Evolutionary conservation across 2,113 vertebrate species (phyloP).

Genomic region (Haemorhous mexicanus): DNA sequence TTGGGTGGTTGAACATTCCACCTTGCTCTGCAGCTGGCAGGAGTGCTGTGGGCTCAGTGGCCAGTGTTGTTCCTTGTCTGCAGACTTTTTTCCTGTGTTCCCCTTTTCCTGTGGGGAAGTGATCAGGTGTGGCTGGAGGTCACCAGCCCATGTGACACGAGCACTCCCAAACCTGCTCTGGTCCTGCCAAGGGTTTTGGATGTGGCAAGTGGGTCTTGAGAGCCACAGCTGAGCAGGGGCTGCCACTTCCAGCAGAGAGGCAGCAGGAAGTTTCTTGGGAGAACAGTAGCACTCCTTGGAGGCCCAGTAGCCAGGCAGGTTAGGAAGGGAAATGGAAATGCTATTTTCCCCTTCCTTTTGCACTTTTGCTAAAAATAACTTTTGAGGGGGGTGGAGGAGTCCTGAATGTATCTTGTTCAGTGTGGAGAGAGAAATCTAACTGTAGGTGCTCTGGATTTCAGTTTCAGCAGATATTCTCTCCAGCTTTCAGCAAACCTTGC

Average conservation of each 20-base stretch:
- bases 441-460: constrained; percentile 65
- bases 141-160: rapidly evolving
- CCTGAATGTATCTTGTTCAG: neutral
- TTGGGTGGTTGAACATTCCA: neutral
- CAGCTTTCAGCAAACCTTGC: constrained; percentile 84
- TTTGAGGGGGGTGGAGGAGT: neutral
- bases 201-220: rapidly evolving
- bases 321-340: neutral
- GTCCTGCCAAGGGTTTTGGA: neutral
- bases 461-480: constrained; percentile 75
- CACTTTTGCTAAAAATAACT: neutral
- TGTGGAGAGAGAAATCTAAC: constrained; percentile 50
- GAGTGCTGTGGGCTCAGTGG: neutral
- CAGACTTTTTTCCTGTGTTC: neutral
- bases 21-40: neutral
- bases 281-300: neutral
- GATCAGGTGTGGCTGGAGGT: neutral
- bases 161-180: neutral
- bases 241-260: neutral
- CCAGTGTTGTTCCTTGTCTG: neutral
- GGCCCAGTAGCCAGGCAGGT: neutral
- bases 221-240: neutral
- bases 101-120: neutral
- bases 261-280: neutral
- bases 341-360: neutral